Percentiles rank a stretch among this genome's conserved stretches.
These are phyloP conservation scores for Diloba caeruleocephala DNA, from an alignment of 2,888 invertebrate genomes.

Conservation along the genomic window DNA sequence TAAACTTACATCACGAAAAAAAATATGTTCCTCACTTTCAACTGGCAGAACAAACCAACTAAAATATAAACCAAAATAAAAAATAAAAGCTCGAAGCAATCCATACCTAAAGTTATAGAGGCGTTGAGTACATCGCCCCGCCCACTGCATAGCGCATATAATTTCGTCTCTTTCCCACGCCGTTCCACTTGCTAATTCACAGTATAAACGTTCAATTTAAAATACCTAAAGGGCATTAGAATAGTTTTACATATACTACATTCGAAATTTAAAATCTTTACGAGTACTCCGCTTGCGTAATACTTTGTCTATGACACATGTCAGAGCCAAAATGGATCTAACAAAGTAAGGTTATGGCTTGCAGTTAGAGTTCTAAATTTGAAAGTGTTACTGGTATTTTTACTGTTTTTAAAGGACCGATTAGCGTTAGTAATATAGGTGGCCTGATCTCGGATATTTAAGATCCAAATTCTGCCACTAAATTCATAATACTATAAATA, in stretches of 20 bases:
- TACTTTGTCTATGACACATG: slow-evolving; percentile 21
- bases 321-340: slow-evolving; percentile 4
- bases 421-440: no score
- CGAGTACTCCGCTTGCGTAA: slow-evolving; percentile 34
- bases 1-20: not conserved
- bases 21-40: slow-evolving; percentile 6
- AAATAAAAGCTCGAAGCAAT: slow-evolving; percentile 25
- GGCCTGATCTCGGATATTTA: no score
- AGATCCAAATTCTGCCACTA: no score
- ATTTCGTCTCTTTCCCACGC: slow-evolving; percentile 64
- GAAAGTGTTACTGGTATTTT: no score
- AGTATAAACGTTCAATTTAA: slow-evolving; percentile 45
- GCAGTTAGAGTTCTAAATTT: slow-evolving; percentile 6
- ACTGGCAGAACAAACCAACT: slow-evolving; percentile 2
- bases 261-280: slow-evolving; percentile 48
- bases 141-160: slow-evolving; percentile 72
- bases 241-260: slow-evolving; percentile 50
- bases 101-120: slow-evolving; percentile 62
- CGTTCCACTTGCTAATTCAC: slow-evolving; percentile 57
- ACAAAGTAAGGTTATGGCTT: slow-evolving; percentile 15
- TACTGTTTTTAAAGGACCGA: no score
- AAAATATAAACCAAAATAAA: slow-evolving; percentile 24
- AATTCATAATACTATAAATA: no score
- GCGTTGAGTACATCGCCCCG: slow-evolving; percentile 64
- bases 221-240: slow-evolving; percentile 42